A percentile compares a stretch with the other conserved stretches of the same genome.
These are phyloP conservation scores for Eciton burchellii DNA, from an alignment of 1,140 invertebrate genomes.

Conservation along the genomic window DNA sequence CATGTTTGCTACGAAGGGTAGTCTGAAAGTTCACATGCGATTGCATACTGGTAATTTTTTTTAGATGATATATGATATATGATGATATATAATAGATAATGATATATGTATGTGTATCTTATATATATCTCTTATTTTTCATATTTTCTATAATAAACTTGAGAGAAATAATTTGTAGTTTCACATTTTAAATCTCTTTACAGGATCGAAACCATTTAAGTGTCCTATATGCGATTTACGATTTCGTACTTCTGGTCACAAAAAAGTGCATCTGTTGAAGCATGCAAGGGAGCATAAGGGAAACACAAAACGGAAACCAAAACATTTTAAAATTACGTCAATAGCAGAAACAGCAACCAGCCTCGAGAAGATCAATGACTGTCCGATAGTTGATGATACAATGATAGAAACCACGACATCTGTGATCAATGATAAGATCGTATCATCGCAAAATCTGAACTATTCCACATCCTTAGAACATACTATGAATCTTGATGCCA, in stretches of 20 bases:
- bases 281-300: slow-evolving; percentile 85
- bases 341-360: slow-evolving; percentile 65
- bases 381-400: not conserved
- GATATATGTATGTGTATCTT: too few species aligned
- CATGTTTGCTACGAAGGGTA: slow-evolving; percentile 88
- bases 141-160: not conserved
- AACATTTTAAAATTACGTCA: slow-evolving; percentile 66
- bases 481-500: slow-evolving; percentile 69
- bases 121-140: too few species aligned
- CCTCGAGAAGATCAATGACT: slow-evolving; percentile 55
- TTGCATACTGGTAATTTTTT: slow-evolving; percentile 86
- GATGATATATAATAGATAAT: too few species aligned
- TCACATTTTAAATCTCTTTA: slow-evolving; percentile 62
- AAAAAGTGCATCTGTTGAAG: slow-evolving; percentile 88
- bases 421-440: slow-evolving; percentile 12
- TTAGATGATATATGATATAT: too few species aligned
- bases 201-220: slow-evolving; percentile 89
- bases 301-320: slow-evolving; percentile 65
- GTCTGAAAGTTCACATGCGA: slow-evolving; percentile 90
- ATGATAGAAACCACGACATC: not conserved
- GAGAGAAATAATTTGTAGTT: slow-evolving; percentile 43
- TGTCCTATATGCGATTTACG: slow-evolving; percentile 88
- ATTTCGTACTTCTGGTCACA: slow-evolving; percentile 90
- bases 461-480: slow-evolving; percentile 64
- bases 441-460: slow-evolving; percentile 18